These are phyloP conservation scores for Campylomormyrus tamandua DNA, from an alignment of 2,113 vertebrate species.

Conservation along the genomic window DNA sequence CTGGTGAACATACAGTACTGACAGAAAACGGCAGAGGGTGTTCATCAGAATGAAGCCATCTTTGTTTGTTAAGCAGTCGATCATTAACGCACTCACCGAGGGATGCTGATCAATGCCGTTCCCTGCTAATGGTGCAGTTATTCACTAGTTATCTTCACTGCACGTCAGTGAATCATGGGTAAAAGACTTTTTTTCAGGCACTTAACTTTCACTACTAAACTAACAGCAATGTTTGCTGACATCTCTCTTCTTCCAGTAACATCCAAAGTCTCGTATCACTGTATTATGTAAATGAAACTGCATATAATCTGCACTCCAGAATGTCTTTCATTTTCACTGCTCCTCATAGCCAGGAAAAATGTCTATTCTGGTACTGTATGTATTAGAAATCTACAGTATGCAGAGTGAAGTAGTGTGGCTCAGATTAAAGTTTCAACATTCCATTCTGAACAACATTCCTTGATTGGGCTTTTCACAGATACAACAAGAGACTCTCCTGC, in stretches of 20 bases:
- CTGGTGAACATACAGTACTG: neutral
- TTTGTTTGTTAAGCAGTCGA: conserved; percentile 9
- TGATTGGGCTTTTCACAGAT: neutral
- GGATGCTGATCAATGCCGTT: neutral
- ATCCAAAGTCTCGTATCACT: neutral
- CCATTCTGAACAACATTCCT: neutral
- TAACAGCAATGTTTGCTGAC: neutral
- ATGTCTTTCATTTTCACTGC: neutral
- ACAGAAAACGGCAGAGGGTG: neutral
- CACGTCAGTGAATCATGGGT: neutral
- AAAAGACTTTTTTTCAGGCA: neutral
- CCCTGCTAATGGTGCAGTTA: neutral
- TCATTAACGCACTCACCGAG: neutral
- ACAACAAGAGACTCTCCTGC: neutral
- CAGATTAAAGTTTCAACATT: neutral
- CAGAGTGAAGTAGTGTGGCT: neutral
- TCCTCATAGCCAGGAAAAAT: neutral
- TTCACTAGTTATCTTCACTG: neutral
- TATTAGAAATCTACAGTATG: neutral
- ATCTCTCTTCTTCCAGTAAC: neutral
- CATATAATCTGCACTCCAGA: neutral
- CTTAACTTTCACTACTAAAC: neutral
- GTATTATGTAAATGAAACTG: neutral
- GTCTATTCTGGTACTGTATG: neutral
- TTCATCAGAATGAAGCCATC: neutral